Percentiles rank a stretch among this genome's conserved stretches.
phyloP scores from a whole-genome alignment of 2,113 vertebrate genomes.

The Eublepharis macularius region DNA sequence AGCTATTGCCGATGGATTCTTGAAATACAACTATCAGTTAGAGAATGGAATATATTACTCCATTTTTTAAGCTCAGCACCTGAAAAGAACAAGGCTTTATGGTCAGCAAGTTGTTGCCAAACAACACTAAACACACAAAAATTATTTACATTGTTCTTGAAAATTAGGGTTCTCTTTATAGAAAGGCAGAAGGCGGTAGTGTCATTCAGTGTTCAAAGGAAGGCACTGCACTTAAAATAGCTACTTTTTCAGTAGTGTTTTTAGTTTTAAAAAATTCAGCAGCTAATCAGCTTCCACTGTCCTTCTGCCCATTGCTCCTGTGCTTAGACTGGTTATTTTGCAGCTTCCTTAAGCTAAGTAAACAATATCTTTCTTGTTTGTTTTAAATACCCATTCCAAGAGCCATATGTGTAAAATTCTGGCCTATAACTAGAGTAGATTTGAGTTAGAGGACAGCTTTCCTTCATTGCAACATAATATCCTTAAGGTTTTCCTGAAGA shows the following conservation, averaged over 20 bases:
- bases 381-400: slow-evolving; percentile 32
- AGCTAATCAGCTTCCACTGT: slow-evolving; percentile 61
- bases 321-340: slow-evolving; percentile 60
- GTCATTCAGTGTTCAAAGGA: slow-evolving; percentile 48
- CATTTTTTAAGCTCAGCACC: slow-evolving; percentile 50
- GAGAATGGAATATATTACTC: slow-evolving; percentile 25
- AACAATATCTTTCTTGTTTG: slow-evolving; percentile 24
- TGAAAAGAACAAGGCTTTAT: slow-evolving; percentile 46
- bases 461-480: slow-evolving; percentile 97
- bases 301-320: slow-evolving; percentile 50
- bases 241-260: slow-evolving; percentile 74
- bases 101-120: slow-evolving; percentile 27
- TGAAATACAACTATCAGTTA: slow-evolving; percentile 40
- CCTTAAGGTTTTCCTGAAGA: slow-evolving; percentile 96
- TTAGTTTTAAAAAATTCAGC: slow-evolving; percentile 71
- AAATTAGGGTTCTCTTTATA: slow-evolving; percentile 19
- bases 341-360: slow-evolving; percentile 62
- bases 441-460: background rate
- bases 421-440: slow-evolving; percentile 5
- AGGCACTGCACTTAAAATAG: slow-evolving; percentile 39
- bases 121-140: background rate
- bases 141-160: slow-evolving; percentile 21
- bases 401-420: slow-evolving; percentile 40
- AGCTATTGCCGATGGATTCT: background rate
- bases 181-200: slow-evolving; percentile 55